Evolutionary conservation across 1,140 invertebrate species (phyloP).

Genomic region (Telenomus remus): DNA sequence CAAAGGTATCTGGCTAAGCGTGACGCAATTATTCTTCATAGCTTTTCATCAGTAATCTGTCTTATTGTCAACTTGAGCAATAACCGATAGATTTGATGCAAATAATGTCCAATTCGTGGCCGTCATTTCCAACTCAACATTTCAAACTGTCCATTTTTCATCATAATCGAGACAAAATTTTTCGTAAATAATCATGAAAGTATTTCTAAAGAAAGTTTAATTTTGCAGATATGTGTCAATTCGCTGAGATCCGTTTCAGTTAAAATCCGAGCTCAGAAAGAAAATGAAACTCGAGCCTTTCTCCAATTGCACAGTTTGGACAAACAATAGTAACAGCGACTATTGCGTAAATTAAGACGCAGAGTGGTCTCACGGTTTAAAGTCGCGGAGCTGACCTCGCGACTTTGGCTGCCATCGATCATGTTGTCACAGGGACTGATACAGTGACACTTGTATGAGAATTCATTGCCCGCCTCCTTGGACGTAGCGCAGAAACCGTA

Average conservation of each 20-base stretch:
- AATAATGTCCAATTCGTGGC: slow-evolving; percentile 43
- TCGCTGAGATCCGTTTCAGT: background rate
- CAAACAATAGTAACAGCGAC: too few species aligned
- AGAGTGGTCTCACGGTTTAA: slow-evolving; percentile 28
- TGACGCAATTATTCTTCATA: slow-evolving; percentile 55
- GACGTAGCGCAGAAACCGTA: slow-evolving; percentile 19
- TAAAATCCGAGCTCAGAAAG: background rate
- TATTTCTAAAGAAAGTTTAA: too few species aligned
- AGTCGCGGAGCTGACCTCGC: slow-evolving; percentile 33
- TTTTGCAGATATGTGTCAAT: too few species aligned
- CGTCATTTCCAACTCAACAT: slow-evolving; percentile 36
- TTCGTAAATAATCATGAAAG: slow-evolving; percentile 22
- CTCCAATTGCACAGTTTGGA: too few species aligned
- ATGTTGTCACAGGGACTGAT: slow-evolving; percentile 38
- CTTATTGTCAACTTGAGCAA: slow-evolving; percentile 54
- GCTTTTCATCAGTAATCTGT: slow-evolving; percentile 56
- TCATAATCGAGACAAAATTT: slow-evolving; percentile 28
- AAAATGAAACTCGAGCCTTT: too few species aligned
- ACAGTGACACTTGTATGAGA: slow-evolving; percentile 39
- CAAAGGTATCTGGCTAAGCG: slow-evolving; percentile 42
- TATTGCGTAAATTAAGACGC: slow-evolving; percentile 30
- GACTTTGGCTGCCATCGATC: slow-evolving; percentile 47
- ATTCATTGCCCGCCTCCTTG: slow-evolving; percentile 45
- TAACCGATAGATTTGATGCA: slow-evolving; percentile 53
- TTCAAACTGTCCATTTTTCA: slow-evolving; percentile 21